Evolutionary conservation across 1,140 invertebrate genomes (phyloP), one percentile per base, ranked within the genome.

Genomic region (Acromyrmex heyeri): DNA sequence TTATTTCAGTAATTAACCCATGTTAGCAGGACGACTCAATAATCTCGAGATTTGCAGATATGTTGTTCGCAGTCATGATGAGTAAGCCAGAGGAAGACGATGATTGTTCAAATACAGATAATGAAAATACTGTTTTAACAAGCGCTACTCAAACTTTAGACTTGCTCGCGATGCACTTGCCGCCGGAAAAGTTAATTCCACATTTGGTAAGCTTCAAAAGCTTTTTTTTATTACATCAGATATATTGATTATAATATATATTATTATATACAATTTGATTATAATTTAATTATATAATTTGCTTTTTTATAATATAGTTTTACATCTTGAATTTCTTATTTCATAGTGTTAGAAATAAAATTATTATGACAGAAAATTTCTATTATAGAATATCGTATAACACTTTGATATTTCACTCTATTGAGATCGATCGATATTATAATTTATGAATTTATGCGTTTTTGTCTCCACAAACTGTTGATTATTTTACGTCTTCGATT

Each of bases 141-240:
- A 96, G 96, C 88, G 97, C 97, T 5, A 96, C 97, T 0, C 97
- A 98, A 95, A 97, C 97, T 12, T 94, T 98, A 34, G 97, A 98
- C 94, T 93, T 96, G n/a, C 95, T 98, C 90, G 97, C 97, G 10
- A 93, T 98, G 1, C 96, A 98, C 94, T 95, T 98, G 44, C 97
- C 97, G 7, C 97, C 98, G 8, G 97, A 98, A 62, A 98, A 97
- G 92, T 93, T 98, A 14, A 96, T 98, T 79, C 96, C 97, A 14
- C 96, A 96, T 88, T 92, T 98, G 92, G 96, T 98, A 95, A 95
- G 95, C n/a, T 65, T 65, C 48, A 8, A 14, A 67, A 61, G 21
- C 21, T 59, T 53, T 44, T 65, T 57, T 7, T 59, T 38, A 21
- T 30, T 30, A 30, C 30, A 30, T 12, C 3, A 59, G 0, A 59